A percentile compares a stretch with the other conserved stretches of the same genome.
Conservation (phyloP, 2,113 vertebrate species). For the Siniperca chuatsi region DNA sequence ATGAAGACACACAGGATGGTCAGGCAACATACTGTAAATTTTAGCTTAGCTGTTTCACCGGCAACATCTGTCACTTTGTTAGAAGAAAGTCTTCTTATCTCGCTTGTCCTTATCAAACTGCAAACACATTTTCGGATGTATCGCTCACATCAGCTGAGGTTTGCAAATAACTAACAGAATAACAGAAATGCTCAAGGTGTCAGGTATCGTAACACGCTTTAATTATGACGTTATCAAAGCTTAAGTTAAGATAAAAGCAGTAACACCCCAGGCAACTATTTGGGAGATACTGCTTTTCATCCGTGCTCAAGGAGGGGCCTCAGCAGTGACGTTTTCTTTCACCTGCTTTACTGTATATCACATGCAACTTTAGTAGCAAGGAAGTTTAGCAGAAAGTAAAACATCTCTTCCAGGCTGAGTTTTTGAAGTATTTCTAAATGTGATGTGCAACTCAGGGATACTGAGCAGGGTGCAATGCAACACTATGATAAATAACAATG, state of each 20-base stretch:
- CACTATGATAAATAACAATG: neutral
- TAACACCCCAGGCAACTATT: conserved; percentile 49
- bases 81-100: conserved; percentile 16
- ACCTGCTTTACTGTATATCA: conserved; percentile 25
- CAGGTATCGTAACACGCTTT: conserved; percentile 39
- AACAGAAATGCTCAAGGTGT: conserved; percentile 31
- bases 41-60: neutral
- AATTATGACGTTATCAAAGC: conserved; percentile 74
- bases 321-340: conserved; percentile 9
- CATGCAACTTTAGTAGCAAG: conserved; percentile 12
- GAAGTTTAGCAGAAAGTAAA: conserved; percentile 17
- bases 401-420: neutral
- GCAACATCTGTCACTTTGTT: conserved; percentile 10
- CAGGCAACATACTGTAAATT: conserved; percentile 6
- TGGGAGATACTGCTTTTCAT: conserved; percentile 49
- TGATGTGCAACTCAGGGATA: neutral
- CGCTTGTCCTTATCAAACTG: conserved; percentile 13
- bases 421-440: neutral
- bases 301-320: conserved; percentile 30
- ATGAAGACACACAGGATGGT: conserved; percentile 23
- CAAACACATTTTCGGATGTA: conserved; percentile 8
- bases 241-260: conserved; percentile 43
- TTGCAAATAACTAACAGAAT: conserved; percentile 30
- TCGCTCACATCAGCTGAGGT: conserved; percentile 22
- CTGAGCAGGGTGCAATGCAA: neutral